Conservation (phyloP, 35 echinoderm and acorn worm genomes). For the Apostichopus parvimensis region DNA sequence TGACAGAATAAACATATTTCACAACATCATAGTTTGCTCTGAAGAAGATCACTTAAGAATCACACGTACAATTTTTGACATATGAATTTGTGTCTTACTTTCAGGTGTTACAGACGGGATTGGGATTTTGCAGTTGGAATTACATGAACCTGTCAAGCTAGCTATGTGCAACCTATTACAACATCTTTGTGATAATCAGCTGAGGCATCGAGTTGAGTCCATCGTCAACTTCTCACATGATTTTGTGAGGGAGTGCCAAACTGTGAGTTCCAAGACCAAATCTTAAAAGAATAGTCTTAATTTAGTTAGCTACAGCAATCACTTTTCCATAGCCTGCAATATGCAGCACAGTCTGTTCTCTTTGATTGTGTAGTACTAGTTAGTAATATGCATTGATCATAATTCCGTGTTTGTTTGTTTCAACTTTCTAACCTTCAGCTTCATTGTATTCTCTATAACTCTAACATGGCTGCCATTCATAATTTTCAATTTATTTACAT, state of each 20-base stretch:
- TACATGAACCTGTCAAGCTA: slow-evolving; percentile 94
- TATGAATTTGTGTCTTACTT: neutral
- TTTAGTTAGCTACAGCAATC: neutral
- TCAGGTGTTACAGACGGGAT: slow-evolving; percentile 79
- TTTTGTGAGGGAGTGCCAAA: slow-evolving; percentile 97
- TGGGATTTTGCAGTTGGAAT: slow-evolving; percentile 93
- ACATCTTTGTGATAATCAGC: slow-evolving; percentile 97
- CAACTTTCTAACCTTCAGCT: neutral
- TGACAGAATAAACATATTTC: neutral
- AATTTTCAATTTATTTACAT: slow-evolving; percentile 16
- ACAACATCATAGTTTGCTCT: neutral
- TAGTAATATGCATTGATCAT: too few species aligned
- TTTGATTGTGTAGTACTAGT: too few species aligned
- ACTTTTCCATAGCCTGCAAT: neutral
- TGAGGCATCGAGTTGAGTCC: slow-evolving; percentile 91
- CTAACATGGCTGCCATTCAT: neutral
- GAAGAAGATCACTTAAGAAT: too few species aligned
- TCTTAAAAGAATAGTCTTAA: too few species aligned
- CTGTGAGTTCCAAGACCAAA: slow-evolving; percentile 56
- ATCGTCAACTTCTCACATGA: slow-evolving; percentile 98
- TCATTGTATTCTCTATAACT: neutral
- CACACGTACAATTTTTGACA: too few species aligned
- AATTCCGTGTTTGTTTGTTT: too few species aligned
- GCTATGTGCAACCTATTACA: slow-evolving; percentile 89
- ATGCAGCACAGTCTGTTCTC: too few species aligned